Percentiles rank a stretch among this genome's conserved stretches.
These are phyloP conservation scores for Actinernus sp. DNA, from an alignment of 92 coral and sea anemone genomes.

Conservation along the genomic window DNA sequence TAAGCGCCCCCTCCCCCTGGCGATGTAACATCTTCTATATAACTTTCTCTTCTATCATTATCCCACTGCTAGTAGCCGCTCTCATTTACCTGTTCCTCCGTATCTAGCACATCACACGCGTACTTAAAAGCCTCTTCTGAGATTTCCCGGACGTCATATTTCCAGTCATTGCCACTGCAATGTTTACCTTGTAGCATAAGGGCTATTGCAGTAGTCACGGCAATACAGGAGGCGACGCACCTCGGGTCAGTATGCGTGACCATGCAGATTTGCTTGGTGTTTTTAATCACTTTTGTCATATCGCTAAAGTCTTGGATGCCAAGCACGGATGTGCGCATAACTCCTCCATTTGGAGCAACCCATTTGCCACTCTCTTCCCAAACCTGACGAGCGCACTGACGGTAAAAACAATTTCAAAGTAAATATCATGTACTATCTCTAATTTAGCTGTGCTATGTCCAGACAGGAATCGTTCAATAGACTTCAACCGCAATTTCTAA, in stretches of 20 bases:
- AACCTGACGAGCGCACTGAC: slow-evolving; percentile 80
- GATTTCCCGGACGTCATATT: slow-evolving; percentile 61
- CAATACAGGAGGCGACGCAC: slow-evolving; percentile 97
- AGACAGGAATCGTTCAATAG: too few species aligned
- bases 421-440: too few species aligned
- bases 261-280: slow-evolving; percentile 78
- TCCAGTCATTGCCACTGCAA: slow-evolving; percentile 30
- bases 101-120: slow-evolving; percentile 64
- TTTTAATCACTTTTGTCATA: slow-evolving; percentile 72
- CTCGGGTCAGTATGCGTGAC: slow-evolving; percentile 99
- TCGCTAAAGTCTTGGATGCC: slow-evolving; percentile 89
- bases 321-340: slow-evolving; percentile 94
- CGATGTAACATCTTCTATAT: too few species aligned
- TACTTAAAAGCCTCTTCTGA: slow-evolving; percentile 52
- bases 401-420: too few species aligned
- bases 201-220: slow-evolving; percentile 96
- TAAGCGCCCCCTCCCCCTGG: too few species aligned
- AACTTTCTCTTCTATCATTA: too few species aligned
- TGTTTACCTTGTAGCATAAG: slow-evolving; percentile 92
- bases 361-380: slow-evolving; percentile 80
- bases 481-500: too few species aligned
- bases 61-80: too few species aligned
- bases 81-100: slow-evolving; percentile 71
- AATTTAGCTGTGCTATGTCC: too few species aligned
- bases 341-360: slow-evolving; percentile 94